Percentiles rank a stretch among this genome's conserved stretches.
phyloP scores from a whole-genome alignment of 1,140 invertebrate species.

The Cydia pomonella region DNA sequence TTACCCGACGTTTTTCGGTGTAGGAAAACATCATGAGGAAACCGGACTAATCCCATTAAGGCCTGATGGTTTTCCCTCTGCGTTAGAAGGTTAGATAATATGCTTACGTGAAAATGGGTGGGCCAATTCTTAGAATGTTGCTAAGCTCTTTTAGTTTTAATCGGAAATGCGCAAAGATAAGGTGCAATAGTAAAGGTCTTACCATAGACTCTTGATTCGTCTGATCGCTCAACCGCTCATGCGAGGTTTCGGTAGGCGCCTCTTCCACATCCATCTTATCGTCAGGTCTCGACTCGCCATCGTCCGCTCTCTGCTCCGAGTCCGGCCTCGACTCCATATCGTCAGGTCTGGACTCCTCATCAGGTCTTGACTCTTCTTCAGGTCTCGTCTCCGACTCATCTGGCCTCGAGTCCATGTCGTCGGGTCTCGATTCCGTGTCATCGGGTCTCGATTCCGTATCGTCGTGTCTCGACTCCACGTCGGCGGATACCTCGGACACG shows the following conservation, averaged over 20 bases:
- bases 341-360: not conserved
- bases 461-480: constrained; percentile 35
- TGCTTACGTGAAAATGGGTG: too few species aligned
- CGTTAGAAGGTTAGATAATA: too few species aligned
- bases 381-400: not conserved
- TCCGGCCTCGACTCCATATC: constrained; percentile 7
- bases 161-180: not conserved
- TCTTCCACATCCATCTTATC: constrained; percentile 56
- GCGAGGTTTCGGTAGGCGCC: constrained; percentile 22
- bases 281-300: not conserved
- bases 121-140: too few species aligned
- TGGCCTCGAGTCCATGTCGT: not conserved
- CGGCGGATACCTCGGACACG: constrained; percentile 56
- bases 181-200: not conserved
- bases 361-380: not conserved
- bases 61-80: too few species aligned
- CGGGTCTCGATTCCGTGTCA: constrained; percentile 27
- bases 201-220: constrained; percentile 39
- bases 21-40: too few species aligned
- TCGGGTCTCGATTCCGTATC: constrained; percentile 42
- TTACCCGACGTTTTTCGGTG: too few species aligned
- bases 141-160: not conserved
- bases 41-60: too few species aligned
- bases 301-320: not conserved
- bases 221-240: constrained; percentile 41